Conservation (phyloP, 2,113 vertebrate species). For the Poeciliopsis prolifica region DNA sequence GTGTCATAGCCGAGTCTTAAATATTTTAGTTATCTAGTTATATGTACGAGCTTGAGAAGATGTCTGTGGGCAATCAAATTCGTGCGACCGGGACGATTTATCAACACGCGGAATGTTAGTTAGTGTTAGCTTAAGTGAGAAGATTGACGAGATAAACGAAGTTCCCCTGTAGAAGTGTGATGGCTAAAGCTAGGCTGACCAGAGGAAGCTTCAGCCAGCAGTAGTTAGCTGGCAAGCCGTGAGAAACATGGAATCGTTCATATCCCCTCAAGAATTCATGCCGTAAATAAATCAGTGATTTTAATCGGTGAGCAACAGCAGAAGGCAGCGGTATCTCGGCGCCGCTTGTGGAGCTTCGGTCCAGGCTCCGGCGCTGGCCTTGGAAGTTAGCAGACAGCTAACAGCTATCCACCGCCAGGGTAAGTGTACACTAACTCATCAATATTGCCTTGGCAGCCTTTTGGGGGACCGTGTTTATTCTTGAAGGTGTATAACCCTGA, state of each 20-base stretch:
- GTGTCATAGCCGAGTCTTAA: constrained; percentile 4
- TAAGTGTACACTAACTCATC: constrained; percentile 40
- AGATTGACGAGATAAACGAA: constrained; percentile 58
- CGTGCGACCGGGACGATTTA: neutral
- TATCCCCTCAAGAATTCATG: neutral
- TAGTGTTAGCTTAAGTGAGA: constrained; percentile 42
- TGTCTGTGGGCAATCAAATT: neutral
- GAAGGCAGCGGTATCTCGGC: constrained; percentile 2
- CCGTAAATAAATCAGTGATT: neutral
- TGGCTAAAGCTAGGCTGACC: constrained; percentile 36
- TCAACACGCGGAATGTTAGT: constrained; percentile 2
- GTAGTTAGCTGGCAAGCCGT: constrained; percentile 15
- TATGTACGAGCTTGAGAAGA: neutral
- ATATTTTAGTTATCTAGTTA: constrained; percentile 37
- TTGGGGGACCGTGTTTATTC: accelerated
- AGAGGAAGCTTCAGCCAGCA: constrained; percentile 18
- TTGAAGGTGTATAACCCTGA: neutral
- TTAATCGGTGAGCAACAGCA: neutral
- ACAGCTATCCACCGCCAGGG: constrained; percentile 35
- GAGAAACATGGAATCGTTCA: constrained; percentile 12
- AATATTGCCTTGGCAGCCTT: neutral
- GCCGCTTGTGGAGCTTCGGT: constrained; percentile 32
- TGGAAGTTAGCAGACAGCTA: constrained; percentile 53
- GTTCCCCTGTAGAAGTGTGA: constrained; percentile 49
- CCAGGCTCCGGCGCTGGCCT: constrained; percentile 59